Conservation (phyloP, 2,888 invertebrate genomes). For the Athetis lepigone region DNA sequence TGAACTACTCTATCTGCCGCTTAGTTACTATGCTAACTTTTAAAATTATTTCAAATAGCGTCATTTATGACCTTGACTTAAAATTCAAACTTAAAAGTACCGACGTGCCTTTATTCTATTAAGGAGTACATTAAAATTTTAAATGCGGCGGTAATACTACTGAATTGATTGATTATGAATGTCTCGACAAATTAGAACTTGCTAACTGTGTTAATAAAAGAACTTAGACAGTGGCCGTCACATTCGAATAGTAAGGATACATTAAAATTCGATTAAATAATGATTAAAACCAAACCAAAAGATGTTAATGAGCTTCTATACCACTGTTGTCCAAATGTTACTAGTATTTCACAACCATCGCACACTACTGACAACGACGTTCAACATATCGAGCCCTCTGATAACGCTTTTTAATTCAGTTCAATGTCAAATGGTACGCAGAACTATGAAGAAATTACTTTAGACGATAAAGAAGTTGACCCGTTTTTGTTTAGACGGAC, state of each 20-base stretch:
- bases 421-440: slow-evolving; percentile 84
- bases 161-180: slow-evolving; percentile 53
- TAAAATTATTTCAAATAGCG: slow-evolving; percentile 67
- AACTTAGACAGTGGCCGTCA: slow-evolving; percentile 71
- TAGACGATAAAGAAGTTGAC: slow-evolving; percentile 73
- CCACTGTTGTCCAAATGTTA: slow-evolving; percentile 72
- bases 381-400: slow-evolving; percentile 81
- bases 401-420: slow-evolving; percentile 86
- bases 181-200: slow-evolving; percentile 74
- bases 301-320: slow-evolving; percentile 77
- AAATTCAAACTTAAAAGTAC: slow-evolving; percentile 64
- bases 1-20: slow-evolving; percentile 75
- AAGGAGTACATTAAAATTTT: slow-evolving; percentile 59
- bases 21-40: slow-evolving; percentile 67
- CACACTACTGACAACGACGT: slow-evolving; percentile 73
- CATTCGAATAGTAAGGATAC: slow-evolving; percentile 71
- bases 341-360: slow-evolving; percentile 78
- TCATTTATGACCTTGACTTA: slow-evolving; percentile 73
- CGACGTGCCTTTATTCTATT: slow-evolving; percentile 61
- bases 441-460: slow-evolving; percentile 83
- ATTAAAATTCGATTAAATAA: slow-evolving; percentile 86
- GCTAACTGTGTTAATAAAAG: slow-evolving; percentile 79
- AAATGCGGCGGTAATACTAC: slow-evolving; percentile 68
- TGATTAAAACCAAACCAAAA: slow-evolving; percentile 77
- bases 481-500: slow-evolving; percentile 66